Base-by-base conservation (phyloP, 2,888 invertebrate genomes). In the Drosophila villosipedis region DNA sequence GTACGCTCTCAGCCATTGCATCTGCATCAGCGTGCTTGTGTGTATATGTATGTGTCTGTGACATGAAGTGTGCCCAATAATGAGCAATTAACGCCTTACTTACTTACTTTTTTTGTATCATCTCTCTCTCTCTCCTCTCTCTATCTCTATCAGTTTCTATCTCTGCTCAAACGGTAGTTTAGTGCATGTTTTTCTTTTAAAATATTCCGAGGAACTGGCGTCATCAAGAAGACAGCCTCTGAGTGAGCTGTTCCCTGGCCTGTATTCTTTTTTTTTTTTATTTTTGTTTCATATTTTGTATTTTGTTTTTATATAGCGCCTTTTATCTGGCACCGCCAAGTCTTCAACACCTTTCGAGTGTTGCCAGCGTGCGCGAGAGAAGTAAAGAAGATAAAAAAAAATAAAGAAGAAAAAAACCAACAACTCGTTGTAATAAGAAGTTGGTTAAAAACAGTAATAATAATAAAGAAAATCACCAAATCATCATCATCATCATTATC, bases 51-150 rank as follows among this genome's bases (percentile, higher is more conserved):
- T 31, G n/a, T 22, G 30, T 76, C 58, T 82, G 83, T 88, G 91
- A 90, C 90, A 89, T 92, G 91, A 92, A 92, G 92, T 92, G 92
- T 91, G 92, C 91, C 91, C 91, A 89, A 91, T 92, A 92, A 92
- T 92, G 91, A 92, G 91, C 91, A 92, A 92, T 92, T 92, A 91
- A 85, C 80, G 82, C 84, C 83, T 89, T 90, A 85, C 90, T 83
- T 25, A 76, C 86, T 86, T 73, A 79, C 89, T 71, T 84, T 76
- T 75, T 70, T 59, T 59, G 35, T 55, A 65, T 58, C 39, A 57
- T 64, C 62, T 69, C 25, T 43, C 53, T 28, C 31, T 10, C n/a
- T 31, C 58, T 39, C 54, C 50, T 66, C 62, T 65, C 43, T 25
- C 39, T 49, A 60, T 61, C 52, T 59, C 49, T 39, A 47, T 57